These are phyloP conservation scores for Patella vulgata DNA, from an alignment of 1,140 invertebrate species.

Conservation along the genomic window DNA sequence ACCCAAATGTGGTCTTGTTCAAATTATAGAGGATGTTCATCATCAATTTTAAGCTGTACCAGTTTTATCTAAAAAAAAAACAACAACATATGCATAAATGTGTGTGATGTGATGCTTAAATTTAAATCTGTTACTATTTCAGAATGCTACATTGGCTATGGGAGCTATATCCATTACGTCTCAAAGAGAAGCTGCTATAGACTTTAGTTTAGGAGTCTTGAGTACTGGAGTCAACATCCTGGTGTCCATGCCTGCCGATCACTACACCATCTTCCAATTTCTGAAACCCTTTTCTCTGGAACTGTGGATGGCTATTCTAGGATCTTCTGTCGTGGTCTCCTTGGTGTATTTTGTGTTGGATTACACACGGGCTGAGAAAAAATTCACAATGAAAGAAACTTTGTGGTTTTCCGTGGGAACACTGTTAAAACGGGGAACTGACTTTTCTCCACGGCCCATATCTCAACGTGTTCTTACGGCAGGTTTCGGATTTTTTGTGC, in stretches of 20 bases:
- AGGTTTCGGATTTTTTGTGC: conserved; percentile 60
- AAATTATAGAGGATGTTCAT: too few relatives aligned
- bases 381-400: conserved; percentile 46
- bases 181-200: conserved; percentile 46
- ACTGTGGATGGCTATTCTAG: conserved; percentile 57
- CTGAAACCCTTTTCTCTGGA: conserved; percentile 52
- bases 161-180: conserved; percentile 61
- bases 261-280: conserved; percentile 56
- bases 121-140: too few relatives aligned
- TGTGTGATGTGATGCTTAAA: too few relatives aligned
- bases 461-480: conserved; percentile 59
- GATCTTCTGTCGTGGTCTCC: conserved; percentile 44
- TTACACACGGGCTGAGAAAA: conserved; percentile 32
- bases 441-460: conserved; percentile 52
- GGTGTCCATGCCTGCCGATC: conserved; percentile 47
- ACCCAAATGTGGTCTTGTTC: too few relatives aligned
- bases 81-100: too few relatives aligned
- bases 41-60: too few relatives aligned
- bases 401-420: conserved; percentile 52
- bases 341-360: conserved; percentile 48
- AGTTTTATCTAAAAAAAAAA: too few relatives aligned
- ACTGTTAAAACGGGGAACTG: conserved; percentile 55
- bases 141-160: conserved; percentile 56
- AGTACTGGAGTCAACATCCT: conserved; percentile 55
- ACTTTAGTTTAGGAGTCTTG: conserved; percentile 55